Evolutionary conservation across 1,140 invertebrate genomes (phyloP), one percentile per base, ranked within the genome.

Genomic region (Ceratitis capitata): DNA sequence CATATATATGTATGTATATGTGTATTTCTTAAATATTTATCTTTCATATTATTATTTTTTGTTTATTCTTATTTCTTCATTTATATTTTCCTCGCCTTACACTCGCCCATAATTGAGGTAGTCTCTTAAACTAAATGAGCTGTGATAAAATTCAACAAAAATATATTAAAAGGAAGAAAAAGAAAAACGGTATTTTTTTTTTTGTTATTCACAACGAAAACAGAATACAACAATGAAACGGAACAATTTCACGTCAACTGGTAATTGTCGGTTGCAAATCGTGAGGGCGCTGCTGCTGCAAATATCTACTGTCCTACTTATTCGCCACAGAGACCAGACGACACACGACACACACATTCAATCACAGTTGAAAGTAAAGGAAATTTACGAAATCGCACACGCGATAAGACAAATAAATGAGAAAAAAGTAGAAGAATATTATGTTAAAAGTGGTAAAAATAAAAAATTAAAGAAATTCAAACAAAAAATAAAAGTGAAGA

Each of bases 281-380:
- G 35, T 78, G 39, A 45, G 39, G n/a, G 35, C 32, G 58, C 58
- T 29, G 26, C 23, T 7, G 23, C 23, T 32, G 32, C 16, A 1
- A 5, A 12, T 53, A 53, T 14, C 61, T 35, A 35, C 39, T 78
- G 69, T 23, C 69, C 69, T 78, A 78, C 69, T 78, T 78, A n/a
- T n/a, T n/a, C n/a, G n/a, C n/a, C n/a, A n/a, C n/a, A n/a, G n/a
- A n/a, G n/a, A n/a, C n/a, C n/a, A n/a, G n/a, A 19, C 45, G 39
- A 7, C 45, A 19, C 69, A 45, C n/a, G 32, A 56, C 14, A 69
- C 61, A 19, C 61, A 69, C 32, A 19, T 53, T 19, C 51, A 16
- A 10, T n/a, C 35, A 69, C 32, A 69, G 64, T 69, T 69, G 69
- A 78, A 78, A 78, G 9, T 78, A 78, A 42, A 78, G 39, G 39